Percentiles rank a stretch among this genome's conserved stretches.
phyloP scores from a whole-genome alignment of 1,140 invertebrate genomes.

The Drosophila funebris region DNA sequence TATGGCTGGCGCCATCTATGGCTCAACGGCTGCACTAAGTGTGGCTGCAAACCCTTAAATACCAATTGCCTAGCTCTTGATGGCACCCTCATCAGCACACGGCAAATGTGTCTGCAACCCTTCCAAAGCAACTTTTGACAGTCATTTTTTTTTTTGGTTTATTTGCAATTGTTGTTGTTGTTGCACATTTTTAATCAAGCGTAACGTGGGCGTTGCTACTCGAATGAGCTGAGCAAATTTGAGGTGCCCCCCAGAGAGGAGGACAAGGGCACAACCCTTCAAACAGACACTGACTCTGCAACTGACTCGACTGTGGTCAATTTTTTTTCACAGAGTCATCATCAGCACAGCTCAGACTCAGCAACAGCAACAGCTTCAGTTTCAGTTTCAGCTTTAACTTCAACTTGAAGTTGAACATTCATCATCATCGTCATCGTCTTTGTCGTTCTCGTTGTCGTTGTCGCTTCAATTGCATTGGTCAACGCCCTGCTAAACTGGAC shows the following conservation, averaged over 20 bases:
- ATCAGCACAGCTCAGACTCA: constrained; percentile 13
- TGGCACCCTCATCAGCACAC: constrained; percentile 38
- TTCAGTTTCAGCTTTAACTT: constrained; percentile 7
- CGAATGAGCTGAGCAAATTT: constrained; percentile 39
- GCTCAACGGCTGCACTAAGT: constrained; percentile 1
- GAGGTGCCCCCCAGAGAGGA: constrained; percentile 21
- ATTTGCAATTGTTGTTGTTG: constrained; percentile 32
- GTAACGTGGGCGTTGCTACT: constrained; percentile 45
- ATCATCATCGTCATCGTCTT: constrained; percentile 9
- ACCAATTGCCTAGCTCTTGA: constrained; percentile 7
- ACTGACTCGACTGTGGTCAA: constrained; percentile 11
- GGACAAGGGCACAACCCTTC: constrained; percentile 24
- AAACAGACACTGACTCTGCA: constrained; percentile 10
- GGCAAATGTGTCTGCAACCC: constrained; percentile 47
- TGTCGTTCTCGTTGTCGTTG: not conserved
- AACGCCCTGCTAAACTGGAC: constrained; percentile 54
- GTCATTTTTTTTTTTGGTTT: constrained; percentile 5
- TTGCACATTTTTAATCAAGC: constrained; percentile 63
- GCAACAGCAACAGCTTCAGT: constrained; percentile 9
- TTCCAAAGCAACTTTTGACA: constrained; percentile 16
- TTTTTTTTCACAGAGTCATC: constrained; percentile 37
- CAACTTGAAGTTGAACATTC: constrained; percentile 7
- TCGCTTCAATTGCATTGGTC: constrained; percentile 65
- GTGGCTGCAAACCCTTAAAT: not conserved
- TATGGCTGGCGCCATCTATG: constrained; percentile 52